These are phyloP conservation scores for Antheraea yamamai DNA, from an alignment of 2,888 invertebrate species.

Conservation along the genomic window DNA sequence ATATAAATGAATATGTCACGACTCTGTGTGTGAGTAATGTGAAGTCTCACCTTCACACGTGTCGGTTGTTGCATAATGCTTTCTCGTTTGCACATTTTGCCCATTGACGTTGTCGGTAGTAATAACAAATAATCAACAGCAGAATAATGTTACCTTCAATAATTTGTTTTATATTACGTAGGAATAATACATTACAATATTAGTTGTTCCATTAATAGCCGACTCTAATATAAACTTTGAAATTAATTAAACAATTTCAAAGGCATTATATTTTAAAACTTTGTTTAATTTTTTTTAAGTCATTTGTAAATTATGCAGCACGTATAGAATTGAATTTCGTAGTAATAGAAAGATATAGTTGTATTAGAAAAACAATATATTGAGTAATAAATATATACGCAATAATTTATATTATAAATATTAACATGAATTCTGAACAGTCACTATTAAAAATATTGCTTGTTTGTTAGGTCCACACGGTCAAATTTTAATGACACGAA, in stretches of 20 bases:
- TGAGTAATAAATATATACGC: neutral
- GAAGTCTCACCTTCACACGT: too few relatives aligned
- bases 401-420: neutral
- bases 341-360: neutral
- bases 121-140: too few relatives aligned
- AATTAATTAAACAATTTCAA: neutral
- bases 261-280: constrained; percentile 25
- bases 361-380: neutral
- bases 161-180: too few relatives aligned
- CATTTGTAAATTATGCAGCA: constrained; percentile 41
- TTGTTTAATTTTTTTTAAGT: constrained; percentile 22
- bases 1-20: too few relatives aligned
- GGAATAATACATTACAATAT: too few relatives aligned
- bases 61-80: too few relatives aligned
- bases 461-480: neutral
- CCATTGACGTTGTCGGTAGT: too few relatives aligned
- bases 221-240: neutral
- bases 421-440: constrained; percentile 1
- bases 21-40: too few relatives aligned
- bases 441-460: neutral
- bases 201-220: too few relatives aligned
- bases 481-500: neutral
- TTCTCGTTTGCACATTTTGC: too few relatives aligned
- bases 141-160: too few relatives aligned
- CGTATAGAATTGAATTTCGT: constrained; percentile 52